Conservation (phyloP, 2,113 vertebrate genomes). For the Formicarius rufipectus region DNA sequence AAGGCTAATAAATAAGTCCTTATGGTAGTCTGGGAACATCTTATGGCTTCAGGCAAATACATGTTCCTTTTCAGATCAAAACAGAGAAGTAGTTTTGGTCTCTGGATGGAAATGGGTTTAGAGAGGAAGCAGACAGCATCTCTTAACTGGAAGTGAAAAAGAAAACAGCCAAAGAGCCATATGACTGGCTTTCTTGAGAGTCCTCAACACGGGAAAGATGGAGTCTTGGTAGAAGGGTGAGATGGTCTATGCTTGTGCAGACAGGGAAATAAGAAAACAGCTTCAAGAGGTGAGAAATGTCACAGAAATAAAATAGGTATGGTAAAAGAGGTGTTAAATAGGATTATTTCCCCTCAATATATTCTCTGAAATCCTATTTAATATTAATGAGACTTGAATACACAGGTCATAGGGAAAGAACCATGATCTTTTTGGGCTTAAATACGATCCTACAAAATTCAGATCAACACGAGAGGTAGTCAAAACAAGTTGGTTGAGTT, state of each 20-base stretch:
- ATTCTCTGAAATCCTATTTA: slow-evolving; percentile 63
- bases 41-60: background rate
- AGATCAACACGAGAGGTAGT: slow-evolving; percentile 1
- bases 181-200: slow-evolving; percentile 31
- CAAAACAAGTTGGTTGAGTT: slow-evolving; percentile 13
- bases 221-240: background rate
- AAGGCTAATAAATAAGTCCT: background rate
- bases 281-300: slow-evolving; percentile 49
- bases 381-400: slow-evolving; percentile 63
- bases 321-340: slow-evolving; percentile 72
- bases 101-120: background rate
- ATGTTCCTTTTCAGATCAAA: slow-evolving; percentile 1
- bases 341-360: slow-evolving; percentile 46
- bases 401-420: background rate
- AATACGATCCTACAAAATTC: slow-evolving; percentile 52
- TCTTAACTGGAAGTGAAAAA: slow-evolving; percentile 43
- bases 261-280: slow-evolving; percentile 28
- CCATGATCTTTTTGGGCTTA: slow-evolving; percentile 22
- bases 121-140: background rate
- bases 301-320: slow-evolving; percentile 62
- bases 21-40: background rate
- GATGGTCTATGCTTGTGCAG: background rate
- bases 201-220: background rate
- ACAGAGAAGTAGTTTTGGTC: background rate
- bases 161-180: slow-evolving; percentile 3